phyloP scores from a whole-genome alignment of 2,888 invertebrate species.

The Microdon myrmicae region DNA sequence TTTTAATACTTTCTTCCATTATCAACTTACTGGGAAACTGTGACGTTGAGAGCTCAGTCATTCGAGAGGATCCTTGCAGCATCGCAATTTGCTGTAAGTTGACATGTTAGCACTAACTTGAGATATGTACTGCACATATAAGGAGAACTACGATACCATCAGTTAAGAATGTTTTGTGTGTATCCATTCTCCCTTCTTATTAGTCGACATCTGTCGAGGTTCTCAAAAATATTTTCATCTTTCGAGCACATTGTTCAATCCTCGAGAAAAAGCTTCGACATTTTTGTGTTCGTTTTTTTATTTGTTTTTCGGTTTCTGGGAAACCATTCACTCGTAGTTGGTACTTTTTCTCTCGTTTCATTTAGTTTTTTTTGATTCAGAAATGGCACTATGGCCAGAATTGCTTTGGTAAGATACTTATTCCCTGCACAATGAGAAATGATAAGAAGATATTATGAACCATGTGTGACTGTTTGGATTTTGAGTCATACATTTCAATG shows the following conservation, averaged over 20 bases:
- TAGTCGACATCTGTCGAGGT: slow-evolving; percentile 39
- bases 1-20: slow-evolving; percentile 51
- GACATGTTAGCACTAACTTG: slow-evolving; percentile 10
- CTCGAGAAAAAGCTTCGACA: slow-evolving; percentile 28
- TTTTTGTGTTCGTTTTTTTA: slow-evolving; percentile 5
- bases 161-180: too few relatives aligned
- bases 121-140: neutral
- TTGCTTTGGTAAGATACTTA: too few relatives aligned
- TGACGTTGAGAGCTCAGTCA: neutral
- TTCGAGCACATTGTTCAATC: slow-evolving; percentile 17
- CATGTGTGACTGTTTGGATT: too few relatives aligned
- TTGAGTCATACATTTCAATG: too few relatives aligned
- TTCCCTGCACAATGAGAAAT: too few relatives aligned
- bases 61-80: slow-evolving; percentile 12
- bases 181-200: slow-evolving; percentile 25
- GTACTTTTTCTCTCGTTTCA: too few relatives aligned
- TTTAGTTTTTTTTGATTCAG: too few relatives aligned
- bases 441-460: too few relatives aligned
- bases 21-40: slow-evolving; percentile 32
- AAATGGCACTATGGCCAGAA: too few relatives aligned
- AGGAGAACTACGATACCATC: slow-evolving; percentile 4
- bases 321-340: too few relatives aligned
- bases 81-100: slow-evolving; percentile 22
- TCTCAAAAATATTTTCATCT: slow-evolving; percentile 43
- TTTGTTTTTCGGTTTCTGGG: neutral